Percentiles rank a stretch among this genome's conserved stretches.
phyloP scores from a whole-genome alignment of 2,888 invertebrate species.

The Caenorhabditis wallacei region DNA sequence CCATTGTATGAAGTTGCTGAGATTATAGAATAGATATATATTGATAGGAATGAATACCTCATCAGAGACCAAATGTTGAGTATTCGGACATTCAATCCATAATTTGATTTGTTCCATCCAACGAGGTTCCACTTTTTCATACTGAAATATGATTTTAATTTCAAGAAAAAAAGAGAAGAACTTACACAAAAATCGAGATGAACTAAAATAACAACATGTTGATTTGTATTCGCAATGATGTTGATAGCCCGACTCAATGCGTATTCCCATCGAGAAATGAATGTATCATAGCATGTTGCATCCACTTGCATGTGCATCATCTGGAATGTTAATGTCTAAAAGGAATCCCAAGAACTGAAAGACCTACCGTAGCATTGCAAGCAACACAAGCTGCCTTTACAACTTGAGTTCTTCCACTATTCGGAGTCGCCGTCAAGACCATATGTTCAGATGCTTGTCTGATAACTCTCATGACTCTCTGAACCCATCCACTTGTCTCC shows the following conservation, averaged over 20 bases:
- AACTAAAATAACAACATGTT: conserved; percentile 73
- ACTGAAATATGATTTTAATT: conserved; percentile 57
- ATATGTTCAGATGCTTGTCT: conserved; percentile 77
- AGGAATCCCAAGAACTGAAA: not conserved
- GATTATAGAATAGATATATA: not conserved
- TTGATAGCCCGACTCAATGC: conserved; percentile 66
- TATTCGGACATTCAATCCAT: conserved; percentile 76
- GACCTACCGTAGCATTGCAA: conserved; percentile 59
- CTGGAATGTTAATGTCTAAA: conserved; percentile 19
- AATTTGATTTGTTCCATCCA: conserved; percentile 75
- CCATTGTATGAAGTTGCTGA: conserved; percentile 71
- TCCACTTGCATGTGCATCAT: conserved; percentile 67
- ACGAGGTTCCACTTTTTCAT: conserved; percentile 71
- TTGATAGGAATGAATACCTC: conserved; percentile 34
- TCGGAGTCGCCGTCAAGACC: conserved; percentile 64
- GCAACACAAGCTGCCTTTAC: conserved; percentile 69
- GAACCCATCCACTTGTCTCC: conserved; percentile 70
- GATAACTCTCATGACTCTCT: conserved; percentile 73
- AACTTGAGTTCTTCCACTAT: conserved; percentile 66
- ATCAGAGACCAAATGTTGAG: conserved; percentile 62
- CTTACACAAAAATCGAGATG: conserved; percentile 76
- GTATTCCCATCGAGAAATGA: conserved; percentile 63
- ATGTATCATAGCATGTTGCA: conserved; percentile 61
- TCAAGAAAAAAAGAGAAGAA: not conserved
- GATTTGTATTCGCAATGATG: conserved; percentile 71